Conservation (phyloP, 1,140 invertebrate species). For the Tetramorium simillimum region DNA sequence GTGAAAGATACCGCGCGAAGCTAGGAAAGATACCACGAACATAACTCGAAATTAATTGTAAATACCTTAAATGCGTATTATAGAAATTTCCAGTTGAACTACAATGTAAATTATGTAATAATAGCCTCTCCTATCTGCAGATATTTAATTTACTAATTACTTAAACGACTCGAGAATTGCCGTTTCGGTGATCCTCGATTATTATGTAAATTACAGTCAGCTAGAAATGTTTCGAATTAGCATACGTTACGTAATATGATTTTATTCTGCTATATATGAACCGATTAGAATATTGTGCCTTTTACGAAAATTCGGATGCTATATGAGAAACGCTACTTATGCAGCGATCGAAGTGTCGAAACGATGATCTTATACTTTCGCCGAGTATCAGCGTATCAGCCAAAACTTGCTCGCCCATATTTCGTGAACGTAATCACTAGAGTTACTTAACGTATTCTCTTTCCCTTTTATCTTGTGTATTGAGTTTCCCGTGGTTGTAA, state of each 20-base stretch:
- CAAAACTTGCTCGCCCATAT: conserved; percentile 43
- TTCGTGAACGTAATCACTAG: conserved; percentile 42
- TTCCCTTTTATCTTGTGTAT: background rate
- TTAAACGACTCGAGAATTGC: background rate
- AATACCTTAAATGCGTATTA: background rate
- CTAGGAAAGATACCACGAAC: background rate
- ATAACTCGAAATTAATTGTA: background rate
- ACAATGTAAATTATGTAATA: background rate
- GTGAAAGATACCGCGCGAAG: too few species aligned
- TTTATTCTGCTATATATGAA: conserved; percentile 11
- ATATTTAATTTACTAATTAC: conserved; percentile 18
- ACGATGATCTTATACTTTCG: conserved; percentile 29
- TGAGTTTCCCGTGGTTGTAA: background rate
- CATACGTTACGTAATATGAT: conserved; percentile 50
- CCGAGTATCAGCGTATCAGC: background rate
- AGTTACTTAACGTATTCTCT: conserved; percentile 51
- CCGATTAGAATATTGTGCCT: background rate
- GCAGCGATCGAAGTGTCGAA: conserved; percentile 2
- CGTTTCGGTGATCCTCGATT: background rate
- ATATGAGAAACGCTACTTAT: conserved; percentile 15
- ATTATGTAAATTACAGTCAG: conserved; percentile 32
- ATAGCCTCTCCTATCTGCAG: background rate
- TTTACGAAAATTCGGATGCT: conserved; percentile 17
- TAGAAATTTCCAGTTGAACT: background rate
- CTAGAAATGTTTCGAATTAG: conserved; percentile 9